Evolutionary conservation across 2,797 vertebrate genomes (phyloP), one percentile per base, ranked within the genome.

Genomic region (Gallinago nigripennis): DNA sequence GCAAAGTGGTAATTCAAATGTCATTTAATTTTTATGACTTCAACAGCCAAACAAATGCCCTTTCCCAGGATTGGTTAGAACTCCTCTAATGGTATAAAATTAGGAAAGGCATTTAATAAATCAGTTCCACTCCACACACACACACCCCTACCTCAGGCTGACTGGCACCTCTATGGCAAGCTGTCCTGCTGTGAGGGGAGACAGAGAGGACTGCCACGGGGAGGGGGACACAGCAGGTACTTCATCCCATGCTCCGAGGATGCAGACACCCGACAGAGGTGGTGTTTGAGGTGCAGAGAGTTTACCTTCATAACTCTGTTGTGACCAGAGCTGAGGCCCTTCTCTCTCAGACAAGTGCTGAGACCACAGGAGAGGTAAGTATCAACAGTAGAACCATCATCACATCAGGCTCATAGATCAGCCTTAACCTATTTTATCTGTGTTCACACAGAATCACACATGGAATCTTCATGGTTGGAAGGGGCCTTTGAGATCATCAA

Each of bases 21-120:
- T n/a, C 45, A 77, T 53, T 50, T 78, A 15, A 68, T 69, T 80
- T 90, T 95, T 88, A 80, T 45, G 23, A 51, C 28, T 79, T 82
- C 37, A 68, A 28, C 23, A 94, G 76, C 76, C 69, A 69, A 88
- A 77, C 17, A 80, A 63, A 69, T 82, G 60, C 41, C 56, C 73
- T 91, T 94, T 94, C 33, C 45, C 31, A 31, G 41, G 45, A 68
- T 11, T 93, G 70, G 88, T 58, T 89, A 39, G 64, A 86, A 30
- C 6, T 30, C 17, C 25, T 39, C 58, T 72, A 79, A 92, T 16
- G 35, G 31, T 28, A 33, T n/a, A 56, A 35, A 48, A 63, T 54
- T 79, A 70, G n/a, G 60, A 64, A 81, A 90, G 43, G 15, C 39
- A 75, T 60, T 80, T 88, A 89, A 91, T 65, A 71, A 90, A 93